Percentiles rank a stretch among this genome's conserved stretches.
Conservation (phyloP, 1,140 invertebrate genomes). For the Drosophila kanapiae region DNA sequence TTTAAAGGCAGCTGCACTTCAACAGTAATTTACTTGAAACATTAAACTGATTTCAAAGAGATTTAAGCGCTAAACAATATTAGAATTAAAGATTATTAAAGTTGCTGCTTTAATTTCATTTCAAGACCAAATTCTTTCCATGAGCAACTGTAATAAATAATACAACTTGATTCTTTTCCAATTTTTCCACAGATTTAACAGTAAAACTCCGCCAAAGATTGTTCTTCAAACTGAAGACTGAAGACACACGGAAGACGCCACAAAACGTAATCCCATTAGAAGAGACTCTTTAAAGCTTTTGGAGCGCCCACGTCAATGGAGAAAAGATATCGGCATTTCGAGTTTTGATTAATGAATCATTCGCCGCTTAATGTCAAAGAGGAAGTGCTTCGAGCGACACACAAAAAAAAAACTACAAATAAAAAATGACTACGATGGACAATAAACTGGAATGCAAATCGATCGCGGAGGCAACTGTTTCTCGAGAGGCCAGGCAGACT, state of each 20-base stretch:
- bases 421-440: background rate
- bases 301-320: conserved; percentile 16
- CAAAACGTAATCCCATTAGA: conserved; percentile 20
- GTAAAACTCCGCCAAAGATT: conserved; percentile 1
- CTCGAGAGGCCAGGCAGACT: conserved; percentile 1
- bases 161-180: background rate
- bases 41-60: background rate
- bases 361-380: conserved; percentile 24
- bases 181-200: background rate
- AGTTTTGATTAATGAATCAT: conserved; percentile 30
- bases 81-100: too few relatives aligned
- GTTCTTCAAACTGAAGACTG: background rate
- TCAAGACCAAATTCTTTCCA: background rate
- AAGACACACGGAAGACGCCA: background rate
- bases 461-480: conserved; percentile 16
- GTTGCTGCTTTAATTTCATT: too few relatives aligned
- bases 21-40: too few relatives aligned
- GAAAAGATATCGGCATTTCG: background rate
- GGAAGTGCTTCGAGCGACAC: conserved; percentile 5
- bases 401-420: background rate
- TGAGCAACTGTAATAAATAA: background rate
- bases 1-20: background rate
- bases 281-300: background rate
- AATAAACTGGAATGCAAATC: conserved; percentile 42
- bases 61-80: too few relatives aligned